These are phyloP conservation scores for Caenorhabditis doughertyi DNA, from an alignment of 2,888 invertebrate genomes.

Conservation along the genomic window DNA sequence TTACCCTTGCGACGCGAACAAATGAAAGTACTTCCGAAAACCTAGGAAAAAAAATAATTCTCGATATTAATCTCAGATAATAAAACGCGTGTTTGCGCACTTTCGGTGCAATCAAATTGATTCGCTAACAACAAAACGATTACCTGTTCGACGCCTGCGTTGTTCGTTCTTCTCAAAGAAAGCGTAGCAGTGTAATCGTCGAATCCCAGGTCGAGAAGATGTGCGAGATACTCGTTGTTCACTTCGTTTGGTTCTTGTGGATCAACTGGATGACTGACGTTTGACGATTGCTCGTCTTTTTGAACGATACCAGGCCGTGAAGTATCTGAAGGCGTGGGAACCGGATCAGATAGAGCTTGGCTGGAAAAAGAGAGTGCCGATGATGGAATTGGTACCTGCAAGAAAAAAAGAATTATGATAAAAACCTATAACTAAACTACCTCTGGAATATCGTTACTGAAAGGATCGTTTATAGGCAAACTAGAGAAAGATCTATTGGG, in stretches of 20 bases:
- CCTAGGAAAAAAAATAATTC: too few species aligned
- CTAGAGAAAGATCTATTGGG: conserved; percentile 23
- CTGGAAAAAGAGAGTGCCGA: conserved; percentile 44
- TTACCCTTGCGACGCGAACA: too few species aligned
- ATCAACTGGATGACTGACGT: conserved; percentile 54
- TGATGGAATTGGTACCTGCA: conserved; percentile 49
- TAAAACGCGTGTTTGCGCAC: too few species aligned
- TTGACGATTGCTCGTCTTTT: conserved; percentile 13
- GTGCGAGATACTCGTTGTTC: conserved; percentile 64
- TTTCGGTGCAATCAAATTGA: background rate
- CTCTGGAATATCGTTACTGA: conserved; percentile 52
- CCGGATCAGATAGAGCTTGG: conserved; percentile 54
- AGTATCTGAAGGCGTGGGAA: conserved; percentile 31
- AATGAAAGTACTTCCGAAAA: too few species aligned
- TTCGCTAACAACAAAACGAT: background rate
- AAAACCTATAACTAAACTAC: background rate
- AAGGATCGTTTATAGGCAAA: conserved; percentile 34
- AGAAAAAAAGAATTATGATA: background rate
- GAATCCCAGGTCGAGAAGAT: conserved; percentile 75
- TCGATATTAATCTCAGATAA: too few species aligned
- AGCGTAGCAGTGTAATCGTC: conserved; percentile 73
- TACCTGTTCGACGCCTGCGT: conserved; percentile 75
- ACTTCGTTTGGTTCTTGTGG: conserved; percentile 65
- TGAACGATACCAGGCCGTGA: conserved; percentile 9
- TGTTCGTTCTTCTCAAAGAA: conserved; percentile 73